phyloP scores from a whole-genome alignment of 2,888 invertebrate species.

The Orthonychiurus folsomi region DNA sequence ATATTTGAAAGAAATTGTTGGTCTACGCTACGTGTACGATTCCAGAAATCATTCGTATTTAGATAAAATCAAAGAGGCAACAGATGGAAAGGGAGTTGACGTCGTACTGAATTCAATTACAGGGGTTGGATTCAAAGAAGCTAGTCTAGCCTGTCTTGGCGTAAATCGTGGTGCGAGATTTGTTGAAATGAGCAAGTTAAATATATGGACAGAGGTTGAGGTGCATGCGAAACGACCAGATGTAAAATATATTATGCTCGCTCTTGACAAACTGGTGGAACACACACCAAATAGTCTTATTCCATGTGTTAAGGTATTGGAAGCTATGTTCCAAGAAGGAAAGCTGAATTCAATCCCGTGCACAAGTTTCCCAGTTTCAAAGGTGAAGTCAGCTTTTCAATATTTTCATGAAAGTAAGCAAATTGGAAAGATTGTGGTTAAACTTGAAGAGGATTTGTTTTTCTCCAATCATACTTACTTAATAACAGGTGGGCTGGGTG shows the following conservation, averaged over 20 bases:
- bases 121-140: conserved; percentile 4
- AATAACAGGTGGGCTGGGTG: conserved; percentile 26
- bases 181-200: neutral
- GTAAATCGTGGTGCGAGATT: neutral
- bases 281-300: neutral
- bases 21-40: conserved; percentile 1
- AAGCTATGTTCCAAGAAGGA: neutral
- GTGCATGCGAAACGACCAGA: neutral
- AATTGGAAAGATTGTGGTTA: conserved; percentile 10
- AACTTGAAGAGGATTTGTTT: conserved; percentile 12
- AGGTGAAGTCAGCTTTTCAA: conserved; percentile 1
- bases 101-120: conserved; percentile 3
- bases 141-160: neutral
- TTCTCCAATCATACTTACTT: conserved; percentile 17
- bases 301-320: neutral
- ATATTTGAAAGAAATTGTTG: neutral
- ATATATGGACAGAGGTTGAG: neutral
- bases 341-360: neutral
- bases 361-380: neutral
- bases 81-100: neutral
- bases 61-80: neutral
- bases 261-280: neutral
- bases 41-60: neutral
- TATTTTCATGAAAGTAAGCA: conserved; percentile 5
- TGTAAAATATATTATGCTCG: neutral